Evolutionary conservation across 2,888 invertebrate genomes (phyloP).

Genomic region (Polietes domitor): DNA sequence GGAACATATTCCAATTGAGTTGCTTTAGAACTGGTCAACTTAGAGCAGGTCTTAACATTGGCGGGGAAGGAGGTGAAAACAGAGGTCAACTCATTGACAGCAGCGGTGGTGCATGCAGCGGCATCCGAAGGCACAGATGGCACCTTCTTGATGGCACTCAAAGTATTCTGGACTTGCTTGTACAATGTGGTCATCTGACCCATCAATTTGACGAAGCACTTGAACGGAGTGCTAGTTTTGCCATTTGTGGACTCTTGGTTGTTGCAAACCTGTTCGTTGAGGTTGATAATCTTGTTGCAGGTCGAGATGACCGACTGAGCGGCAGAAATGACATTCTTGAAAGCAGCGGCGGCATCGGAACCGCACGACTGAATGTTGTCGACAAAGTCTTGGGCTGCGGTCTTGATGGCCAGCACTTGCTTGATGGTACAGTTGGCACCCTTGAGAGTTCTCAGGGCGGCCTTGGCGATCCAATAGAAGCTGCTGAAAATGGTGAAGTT

Average conservation of each 20-base stretch:
- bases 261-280: conserved; percentile 69
- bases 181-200: conserved; percentile 62
- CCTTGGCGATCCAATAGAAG: conserved; percentile 60
- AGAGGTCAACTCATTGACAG: conserved; percentile 39
- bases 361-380: conserved; percentile 69
- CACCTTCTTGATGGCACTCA: conserved; percentile 69
- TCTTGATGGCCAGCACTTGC: conserved; percentile 69
- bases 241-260: conserved; percentile 53
- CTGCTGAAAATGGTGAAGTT: conserved; percentile 23
- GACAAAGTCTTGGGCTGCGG: conserved; percentile 68
- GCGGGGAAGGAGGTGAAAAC: conserved; percentile 52
- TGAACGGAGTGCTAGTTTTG: conserved; percentile 43
- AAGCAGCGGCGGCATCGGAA: conserved; percentile 66
- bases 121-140: conserved; percentile 66
- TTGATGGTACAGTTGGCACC: conserved; percentile 73
- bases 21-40: conserved; percentile 39
- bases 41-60: conserved; percentile 53
- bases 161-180: conserved; percentile 60
- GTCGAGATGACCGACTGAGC: conserved; percentile 69
- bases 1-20: background rate
- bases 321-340: conserved; percentile 70
- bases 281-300: conserved; percentile 69
- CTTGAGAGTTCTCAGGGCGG: conserved; percentile 69
- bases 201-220: conserved; percentile 68
- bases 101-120: conserved; percentile 34